phyloP scores from a whole-genome alignment of 2,888 invertebrate genomes.

The Mycalesis mineus region DNA sequence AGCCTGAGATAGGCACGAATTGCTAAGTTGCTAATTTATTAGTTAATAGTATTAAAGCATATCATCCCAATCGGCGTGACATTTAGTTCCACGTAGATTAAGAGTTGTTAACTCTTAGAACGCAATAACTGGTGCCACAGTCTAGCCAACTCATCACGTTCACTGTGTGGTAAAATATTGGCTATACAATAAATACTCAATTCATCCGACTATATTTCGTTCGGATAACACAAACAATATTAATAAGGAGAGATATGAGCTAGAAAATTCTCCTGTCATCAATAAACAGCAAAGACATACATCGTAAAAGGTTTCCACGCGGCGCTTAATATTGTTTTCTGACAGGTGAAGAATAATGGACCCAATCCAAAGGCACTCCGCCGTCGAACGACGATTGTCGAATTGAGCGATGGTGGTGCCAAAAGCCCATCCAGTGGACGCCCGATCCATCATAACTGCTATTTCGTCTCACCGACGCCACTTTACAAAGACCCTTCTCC shows the following conservation, averaged over 20 bases:
- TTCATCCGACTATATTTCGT: no score
- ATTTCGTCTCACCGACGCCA: slow-evolving; percentile 49
- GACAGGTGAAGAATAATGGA: slow-evolving; percentile 60
- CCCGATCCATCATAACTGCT: slow-evolving; percentile 67
- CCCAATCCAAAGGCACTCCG: slow-evolving; percentile 57
- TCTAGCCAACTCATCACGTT: no score
- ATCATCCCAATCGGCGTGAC: no score
- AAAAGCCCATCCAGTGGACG: slow-evolving; percentile 65
- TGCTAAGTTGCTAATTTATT: no score
- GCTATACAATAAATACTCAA: no score
- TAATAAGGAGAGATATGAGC: slow-evolving; percentile 13
- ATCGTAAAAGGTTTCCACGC: slow-evolving; percentile 25
- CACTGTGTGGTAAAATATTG: no score
- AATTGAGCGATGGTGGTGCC: slow-evolving; percentile 71
- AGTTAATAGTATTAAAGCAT: no score
- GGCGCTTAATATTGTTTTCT: slow-evolving; percentile 31
- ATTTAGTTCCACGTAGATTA: no score
- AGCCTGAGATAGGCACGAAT: no score
- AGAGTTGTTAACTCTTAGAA: no score
- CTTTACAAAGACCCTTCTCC: slow-evolving; percentile 34
- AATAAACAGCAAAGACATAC: slow-evolving; percentile 27
- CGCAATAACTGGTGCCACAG: no score
- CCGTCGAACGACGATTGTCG: slow-evolving; percentile 66
- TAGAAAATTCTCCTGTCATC: slow-evolving; percentile 23
- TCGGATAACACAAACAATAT: slow-evolving; percentile 3